Conservation (phyloP, 2,113 vertebrate genomes). For the Dermatemys mawii region DNA sequence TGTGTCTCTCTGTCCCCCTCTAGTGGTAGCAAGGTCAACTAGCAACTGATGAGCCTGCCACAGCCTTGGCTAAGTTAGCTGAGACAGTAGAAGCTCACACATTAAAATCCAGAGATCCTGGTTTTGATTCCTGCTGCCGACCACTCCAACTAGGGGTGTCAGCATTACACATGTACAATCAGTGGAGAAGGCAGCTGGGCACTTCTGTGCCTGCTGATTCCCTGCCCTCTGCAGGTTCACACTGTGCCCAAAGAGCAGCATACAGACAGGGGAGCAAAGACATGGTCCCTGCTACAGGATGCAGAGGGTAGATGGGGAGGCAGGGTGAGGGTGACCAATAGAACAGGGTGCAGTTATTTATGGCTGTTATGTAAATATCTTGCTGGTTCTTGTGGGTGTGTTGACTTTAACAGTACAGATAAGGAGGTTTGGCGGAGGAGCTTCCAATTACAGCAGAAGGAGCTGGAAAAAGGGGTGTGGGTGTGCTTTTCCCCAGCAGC, state of each 20-base stretch:
- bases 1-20: not conserved
- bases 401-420: not conserved
- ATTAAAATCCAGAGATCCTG: not conserved
- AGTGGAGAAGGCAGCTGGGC: too few relatives aligned
- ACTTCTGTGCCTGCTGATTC: not conserved
- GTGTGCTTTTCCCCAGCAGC: not conserved
- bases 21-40: not conserved
- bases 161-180: not conserved
- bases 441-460: not conserved
- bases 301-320: too few relatives aligned
- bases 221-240: too few relatives aligned
- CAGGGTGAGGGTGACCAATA: too few relatives aligned
- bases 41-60: not conserved
- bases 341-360: too few relatives aligned
- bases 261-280: too few relatives aligned
- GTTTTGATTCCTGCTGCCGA: not conserved
- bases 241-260: too few relatives aligned
- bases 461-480: not conserved
- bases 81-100: not conserved
- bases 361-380: too few relatives aligned
- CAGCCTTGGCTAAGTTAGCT: not conserved
- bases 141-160: not conserved
- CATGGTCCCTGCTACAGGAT: too few relatives aligned
- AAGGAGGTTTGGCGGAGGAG: not conserved
- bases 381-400: too few relatives aligned